These are phyloP conservation scores for Mustela lutreola DNA, from an alignment of 2,113 vertebrate genomes.

Conservation along the genomic window DNA sequence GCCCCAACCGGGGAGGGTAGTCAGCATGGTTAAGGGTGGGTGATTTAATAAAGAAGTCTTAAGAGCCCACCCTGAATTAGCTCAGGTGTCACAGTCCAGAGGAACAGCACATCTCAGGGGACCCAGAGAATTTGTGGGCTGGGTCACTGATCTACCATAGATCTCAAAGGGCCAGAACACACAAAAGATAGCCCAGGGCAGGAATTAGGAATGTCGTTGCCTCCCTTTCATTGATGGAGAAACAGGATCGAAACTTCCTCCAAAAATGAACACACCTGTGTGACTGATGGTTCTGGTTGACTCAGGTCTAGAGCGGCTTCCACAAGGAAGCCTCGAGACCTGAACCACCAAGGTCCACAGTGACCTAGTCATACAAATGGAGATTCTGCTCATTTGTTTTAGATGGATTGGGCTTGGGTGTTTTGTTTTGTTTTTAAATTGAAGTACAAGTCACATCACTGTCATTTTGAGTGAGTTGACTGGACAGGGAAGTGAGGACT, in stretches of 20 bases:
- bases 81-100: neutral
- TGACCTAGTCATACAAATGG: neutral
- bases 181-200: too few species aligned
- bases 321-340: neutral
- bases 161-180: neutral
- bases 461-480: neutral
- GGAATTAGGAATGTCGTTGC: neutral
- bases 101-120: neutral
- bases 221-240: neutral
- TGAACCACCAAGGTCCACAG: accelerated
- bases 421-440: neutral
- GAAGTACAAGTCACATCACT: neutral
- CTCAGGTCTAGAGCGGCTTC: neutral
- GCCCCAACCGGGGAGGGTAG: neutral
- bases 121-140: neutral
- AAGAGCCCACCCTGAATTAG: neutral
- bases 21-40: neutral
- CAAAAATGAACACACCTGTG: neutral
- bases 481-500: neutral
- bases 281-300: too few species aligned
- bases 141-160: neutral
- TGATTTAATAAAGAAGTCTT: neutral
- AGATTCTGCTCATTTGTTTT: neutral
- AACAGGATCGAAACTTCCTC: neutral
- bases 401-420: neutral